These are phyloP conservation scores for Hylyphantes graminicola DNA, from an alignment of 1,140 invertebrate genomes.

Conservation along the genomic window DNA sequence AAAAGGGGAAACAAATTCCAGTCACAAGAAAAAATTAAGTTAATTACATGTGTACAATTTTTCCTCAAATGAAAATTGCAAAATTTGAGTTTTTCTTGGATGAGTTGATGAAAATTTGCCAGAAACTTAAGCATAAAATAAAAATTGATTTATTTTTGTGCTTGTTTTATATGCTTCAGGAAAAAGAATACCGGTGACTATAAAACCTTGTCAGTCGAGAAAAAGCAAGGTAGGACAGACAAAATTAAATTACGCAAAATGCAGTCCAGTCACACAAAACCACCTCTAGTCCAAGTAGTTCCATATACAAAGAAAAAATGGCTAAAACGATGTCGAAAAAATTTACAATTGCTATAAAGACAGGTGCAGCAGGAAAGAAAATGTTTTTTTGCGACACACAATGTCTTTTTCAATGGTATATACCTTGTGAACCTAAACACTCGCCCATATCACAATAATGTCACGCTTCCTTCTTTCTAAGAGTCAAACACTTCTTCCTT, in stretches of 20 bases:
- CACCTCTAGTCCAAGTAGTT: background rate
- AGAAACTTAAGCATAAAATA: no score
- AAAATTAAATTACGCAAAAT: background rate
- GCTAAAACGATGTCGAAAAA: constrained; percentile 36
- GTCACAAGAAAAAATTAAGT: no score
- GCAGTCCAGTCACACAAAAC: background rate
- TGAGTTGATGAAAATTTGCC: no score
- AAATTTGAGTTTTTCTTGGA: no score
- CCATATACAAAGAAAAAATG: constrained; percentile 27
- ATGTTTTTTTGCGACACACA: constrained; percentile 8
- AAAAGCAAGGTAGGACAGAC: no score
- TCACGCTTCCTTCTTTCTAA: constrained; percentile 5
- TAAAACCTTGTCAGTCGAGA: no score
- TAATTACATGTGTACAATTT: no score
- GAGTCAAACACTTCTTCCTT: constrained; percentile 32
- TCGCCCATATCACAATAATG: constrained; percentile 52
- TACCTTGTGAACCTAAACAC: background rate
- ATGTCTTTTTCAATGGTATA: background rate
- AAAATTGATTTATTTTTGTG: no score
- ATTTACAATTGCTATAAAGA: constrained; percentile 35
- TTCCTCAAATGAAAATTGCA: no score
- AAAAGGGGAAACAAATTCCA: no score
- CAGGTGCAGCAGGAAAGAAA: constrained; percentile 49
- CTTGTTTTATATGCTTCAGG: no score
- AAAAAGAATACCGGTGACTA: no score